Conservation (phyloP, 1,140 invertebrate species). For the Solenopsis fugax region DNA sequence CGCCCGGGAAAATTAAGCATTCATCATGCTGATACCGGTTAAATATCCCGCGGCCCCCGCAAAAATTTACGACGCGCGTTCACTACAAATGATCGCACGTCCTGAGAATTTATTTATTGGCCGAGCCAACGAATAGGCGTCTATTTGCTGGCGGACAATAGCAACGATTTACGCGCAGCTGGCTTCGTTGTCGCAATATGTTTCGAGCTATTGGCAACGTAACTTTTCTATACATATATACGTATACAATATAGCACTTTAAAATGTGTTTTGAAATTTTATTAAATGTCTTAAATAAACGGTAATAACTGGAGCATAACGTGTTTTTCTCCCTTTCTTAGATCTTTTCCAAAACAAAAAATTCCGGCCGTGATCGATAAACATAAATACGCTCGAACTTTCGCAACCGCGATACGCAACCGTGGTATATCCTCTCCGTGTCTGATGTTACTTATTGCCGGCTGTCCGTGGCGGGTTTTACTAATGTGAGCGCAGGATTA, state of each 20-base stretch:
- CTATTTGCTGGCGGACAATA: constrained; percentile 65
- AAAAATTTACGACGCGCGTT: constrained; percentile 59
- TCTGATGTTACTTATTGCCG: constrained; percentile 72
- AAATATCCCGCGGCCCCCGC: constrained; percentile 60
- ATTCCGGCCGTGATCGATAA: constrained; percentile 44
- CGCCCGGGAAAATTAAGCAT: constrained; percentile 62
- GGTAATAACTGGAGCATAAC: neutral
- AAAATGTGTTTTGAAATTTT: neutral
- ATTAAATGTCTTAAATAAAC: neutral
- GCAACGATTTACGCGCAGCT: constrained; percentile 64
- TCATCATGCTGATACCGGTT: constrained; percentile 57
- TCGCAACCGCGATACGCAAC: constrained; percentile 48
- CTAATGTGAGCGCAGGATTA: constrained; percentile 72
- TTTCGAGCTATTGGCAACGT: constrained; percentile 25
- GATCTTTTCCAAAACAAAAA: neutral
- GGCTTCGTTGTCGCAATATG: constrained; percentile 44
- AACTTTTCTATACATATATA: neutral
- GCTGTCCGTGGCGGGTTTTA: constrained; percentile 67
- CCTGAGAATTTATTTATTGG: constrained; percentile 64
- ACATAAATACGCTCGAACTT: constrained; percentile 40
- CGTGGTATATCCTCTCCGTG: neutral
- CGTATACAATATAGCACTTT: neutral
- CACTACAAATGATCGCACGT: constrained; percentile 56
- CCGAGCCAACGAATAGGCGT: constrained; percentile 40
- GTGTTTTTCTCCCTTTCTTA: neutral